Conservation (phyloP, 1,140 invertebrate genomes). For the Ruditapes philippinarum region DNA sequence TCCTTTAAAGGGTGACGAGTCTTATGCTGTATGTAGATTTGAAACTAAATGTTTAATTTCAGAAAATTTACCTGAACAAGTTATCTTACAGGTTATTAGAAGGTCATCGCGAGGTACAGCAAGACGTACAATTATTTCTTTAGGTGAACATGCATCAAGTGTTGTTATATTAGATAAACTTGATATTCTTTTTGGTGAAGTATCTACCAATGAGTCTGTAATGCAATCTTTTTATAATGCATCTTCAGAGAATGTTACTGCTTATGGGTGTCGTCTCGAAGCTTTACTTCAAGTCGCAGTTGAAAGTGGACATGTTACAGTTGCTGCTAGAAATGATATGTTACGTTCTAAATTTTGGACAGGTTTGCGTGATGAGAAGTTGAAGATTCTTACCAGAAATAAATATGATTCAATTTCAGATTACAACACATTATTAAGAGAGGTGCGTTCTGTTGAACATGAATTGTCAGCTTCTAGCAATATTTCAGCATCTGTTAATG, state of each 20-base stretch:
- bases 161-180: not conserved
- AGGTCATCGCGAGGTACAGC: no score
- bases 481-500: not conserved
- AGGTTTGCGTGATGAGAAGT: not conserved
- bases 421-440: not conserved
- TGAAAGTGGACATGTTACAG: not conserved
- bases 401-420: not conserved
- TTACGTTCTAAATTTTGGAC: conserved; percentile 29
- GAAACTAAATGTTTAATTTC: no score
- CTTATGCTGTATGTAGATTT: no score
- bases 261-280: not conserved
- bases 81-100: no score
- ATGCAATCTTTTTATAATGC: conserved; percentile 11
- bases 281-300: not conserved
- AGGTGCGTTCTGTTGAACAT: not conserved
- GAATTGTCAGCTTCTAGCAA: not conserved
- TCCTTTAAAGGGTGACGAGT: no score
- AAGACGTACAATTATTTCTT: not conserved
- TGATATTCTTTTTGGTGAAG: not conserved
- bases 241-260: conserved; percentile 9
- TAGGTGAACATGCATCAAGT: not conserved
- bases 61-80: no score
- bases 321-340: conserved; percentile 30
- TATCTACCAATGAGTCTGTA: not conserved
- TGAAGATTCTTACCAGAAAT: conserved; percentile 6